Evolutionary conservation across 2,888 invertebrate species (phyloP).

Genomic region (Tetramorium bicarinatum): DNA sequence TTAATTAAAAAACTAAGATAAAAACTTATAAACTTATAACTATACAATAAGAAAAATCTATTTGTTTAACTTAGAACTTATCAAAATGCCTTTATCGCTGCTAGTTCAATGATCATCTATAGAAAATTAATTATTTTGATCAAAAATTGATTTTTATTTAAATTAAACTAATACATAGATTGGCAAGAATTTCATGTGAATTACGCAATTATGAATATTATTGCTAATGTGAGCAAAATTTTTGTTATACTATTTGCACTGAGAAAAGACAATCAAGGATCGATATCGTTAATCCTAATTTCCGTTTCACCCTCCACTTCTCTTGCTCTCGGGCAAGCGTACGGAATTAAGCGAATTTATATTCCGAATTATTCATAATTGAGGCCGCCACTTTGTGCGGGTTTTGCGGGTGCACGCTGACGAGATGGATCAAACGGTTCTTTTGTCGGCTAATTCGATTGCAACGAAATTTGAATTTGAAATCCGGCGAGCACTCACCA

Average conservation of each 20-base stretch:
- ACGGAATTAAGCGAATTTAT: conserved; percentile 83
- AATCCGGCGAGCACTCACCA: conserved; percentile 74
- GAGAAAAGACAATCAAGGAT: conserved; percentile 31
- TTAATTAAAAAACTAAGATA: background rate
- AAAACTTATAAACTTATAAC: background rate
- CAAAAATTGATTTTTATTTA: background rate
- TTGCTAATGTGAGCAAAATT: background rate
- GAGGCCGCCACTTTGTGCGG: conserved; percentile 77
- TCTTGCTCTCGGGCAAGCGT: conserved; percentile 59
- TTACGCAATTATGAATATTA: conserved; percentile 14
- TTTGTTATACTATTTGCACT: conserved; percentile 3
- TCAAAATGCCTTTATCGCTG: background rate
- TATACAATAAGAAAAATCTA: background rate
- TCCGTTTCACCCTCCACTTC: conserved; percentile 25
- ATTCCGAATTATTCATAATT: conserved; percentile 84
- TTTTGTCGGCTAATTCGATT: conserved; percentile 84
- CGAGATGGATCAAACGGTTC: conserved; percentile 84
- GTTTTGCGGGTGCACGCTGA: conserved; percentile 58
- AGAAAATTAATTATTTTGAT: background rate
- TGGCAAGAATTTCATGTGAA: background rate
- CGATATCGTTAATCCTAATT: conserved; percentile 34
- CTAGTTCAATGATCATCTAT: background rate
- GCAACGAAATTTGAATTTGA: conserved; percentile 84
- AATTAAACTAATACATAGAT: background rate
- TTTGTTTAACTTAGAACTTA: conserved; percentile 5